Percentiles rank a stretch among this genome's conserved stretches.
Evolutionary conservation across 2,113 vertebrate genomes (phyloP).

Genomic region (Girardinichthys multiradiatus): DNA sequence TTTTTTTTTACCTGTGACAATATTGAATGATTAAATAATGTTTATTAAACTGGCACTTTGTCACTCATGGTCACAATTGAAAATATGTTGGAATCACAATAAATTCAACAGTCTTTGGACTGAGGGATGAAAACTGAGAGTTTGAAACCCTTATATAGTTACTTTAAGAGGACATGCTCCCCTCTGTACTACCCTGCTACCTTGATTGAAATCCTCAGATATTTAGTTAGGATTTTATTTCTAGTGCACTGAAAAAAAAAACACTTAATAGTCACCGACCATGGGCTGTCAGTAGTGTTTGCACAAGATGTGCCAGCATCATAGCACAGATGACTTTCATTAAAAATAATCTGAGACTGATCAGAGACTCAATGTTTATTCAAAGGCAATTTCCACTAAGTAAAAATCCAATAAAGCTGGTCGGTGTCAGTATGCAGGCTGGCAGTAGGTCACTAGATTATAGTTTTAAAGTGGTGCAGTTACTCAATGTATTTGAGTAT

Average conservation of each 20-base stretch:
- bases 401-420: conserved; percentile 29
- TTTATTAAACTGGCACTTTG: too few relatives aligned
- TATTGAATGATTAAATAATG: too few relatives aligned
- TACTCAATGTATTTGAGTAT: not conserved
- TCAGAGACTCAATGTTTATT: conserved; percentile 24
- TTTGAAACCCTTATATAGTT: not conserved
- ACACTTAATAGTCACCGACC: conserved; percentile 5
- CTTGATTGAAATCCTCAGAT: not conserved
- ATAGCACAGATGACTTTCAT: conserved; percentile 37
- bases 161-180: not conserved
- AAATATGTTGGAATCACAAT: not conserved
- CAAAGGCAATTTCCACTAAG: conserved; percentile 24
- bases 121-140: not conserved
- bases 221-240: not conserved
- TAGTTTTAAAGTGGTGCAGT: not conserved
- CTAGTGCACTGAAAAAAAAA: not conserved
- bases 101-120: not conserved
- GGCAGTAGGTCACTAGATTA: conserved; percentile 3
- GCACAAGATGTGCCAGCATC: conserved; percentile 17
- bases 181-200: not conserved
- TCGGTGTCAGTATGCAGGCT: not conserved
- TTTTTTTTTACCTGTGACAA: too few relatives aligned
- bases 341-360: conserved; percentile 29
- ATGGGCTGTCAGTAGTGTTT: conserved; percentile 16
- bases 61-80: not conserved